Evolutionary conservation across 2,888 invertebrate genomes (phyloP).

Genomic region (Drosophila mercatorum): DNA sequence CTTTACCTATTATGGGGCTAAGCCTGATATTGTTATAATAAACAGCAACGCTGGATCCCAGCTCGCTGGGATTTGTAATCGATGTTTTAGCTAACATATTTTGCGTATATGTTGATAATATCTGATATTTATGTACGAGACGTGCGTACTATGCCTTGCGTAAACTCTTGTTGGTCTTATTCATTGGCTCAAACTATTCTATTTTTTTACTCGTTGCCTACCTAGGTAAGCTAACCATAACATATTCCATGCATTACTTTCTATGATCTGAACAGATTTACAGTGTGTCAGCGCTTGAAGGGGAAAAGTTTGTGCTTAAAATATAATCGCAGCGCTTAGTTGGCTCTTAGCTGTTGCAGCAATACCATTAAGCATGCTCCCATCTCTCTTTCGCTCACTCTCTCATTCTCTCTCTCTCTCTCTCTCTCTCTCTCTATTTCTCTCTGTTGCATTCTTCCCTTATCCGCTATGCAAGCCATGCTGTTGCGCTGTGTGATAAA

Average conservation of each 20-base stretch:
- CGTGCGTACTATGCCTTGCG: too few species aligned
- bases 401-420: neutral
- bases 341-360: constrained; percentile 7
- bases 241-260: constrained; percentile 33
- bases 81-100: too few species aligned
- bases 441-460: neutral
- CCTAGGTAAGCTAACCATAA: neutral
- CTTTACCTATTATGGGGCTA: too few species aligned
- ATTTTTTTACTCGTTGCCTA: neutral
- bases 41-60: too few species aligned
- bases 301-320: constrained; percentile 39
- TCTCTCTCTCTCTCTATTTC: neutral
- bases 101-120: too few species aligned
- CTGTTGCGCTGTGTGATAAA: constrained; percentile 61
- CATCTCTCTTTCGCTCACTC: neutral
- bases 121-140: too few species aligned
- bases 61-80: too few species aligned
- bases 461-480: constrained; percentile 4
- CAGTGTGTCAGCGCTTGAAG: constrained; percentile 29
- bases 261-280: constrained; percentile 53
- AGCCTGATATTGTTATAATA: too few species aligned
- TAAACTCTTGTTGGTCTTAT: too few species aligned
- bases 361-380: constrained; percentile 8
- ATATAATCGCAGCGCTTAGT: constrained; percentile 35
- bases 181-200: too few species aligned